A percentile compares a stretch with the other conserved stretches of the same genome.
Conservation (phyloP, 2,888 invertebrate genomes). For the Dascillus cervinus region DNA sequence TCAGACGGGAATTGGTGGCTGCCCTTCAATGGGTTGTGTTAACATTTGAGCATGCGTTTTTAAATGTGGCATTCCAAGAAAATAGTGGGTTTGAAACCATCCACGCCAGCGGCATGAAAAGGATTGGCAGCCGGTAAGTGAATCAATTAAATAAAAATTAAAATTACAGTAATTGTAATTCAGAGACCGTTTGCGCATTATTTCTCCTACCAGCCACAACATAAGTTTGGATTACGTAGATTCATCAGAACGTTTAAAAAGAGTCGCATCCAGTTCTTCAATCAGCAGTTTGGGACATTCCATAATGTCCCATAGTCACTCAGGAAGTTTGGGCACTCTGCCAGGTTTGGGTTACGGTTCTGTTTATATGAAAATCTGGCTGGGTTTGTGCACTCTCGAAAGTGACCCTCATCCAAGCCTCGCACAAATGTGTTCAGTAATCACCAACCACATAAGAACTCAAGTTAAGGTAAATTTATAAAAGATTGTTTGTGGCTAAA, state of each 20-base stretch:
- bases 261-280: constrained; percentile 64
- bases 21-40: constrained; percentile 81
- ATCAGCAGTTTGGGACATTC: constrained; percentile 51
- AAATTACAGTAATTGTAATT: neutral
- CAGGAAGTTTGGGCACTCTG: constrained; percentile 41
- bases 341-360: constrained; percentile 56
- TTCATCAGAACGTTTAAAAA: constrained; percentile 41
- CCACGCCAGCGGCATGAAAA: constrained; percentile 29
- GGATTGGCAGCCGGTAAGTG: constrained; percentile 33
- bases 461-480: constrained; percentile 49
- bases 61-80: constrained; percentile 66
- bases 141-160: no score
- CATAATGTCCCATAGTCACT: constrained; percentile 23
- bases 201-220: constrained; percentile 17
- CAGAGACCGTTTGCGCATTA: constrained; percentile 17
- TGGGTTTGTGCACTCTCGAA: constrained; percentile 66
- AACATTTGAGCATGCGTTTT: constrained; percentile 82
- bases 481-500: neutral
- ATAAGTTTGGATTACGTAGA: constrained; percentile 16
- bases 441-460: constrained; percentile 69
- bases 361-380: constrained; percentile 87
- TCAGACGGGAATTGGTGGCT: constrained; percentile 78
- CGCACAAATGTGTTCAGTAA: constrained; percentile 65
- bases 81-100: constrained; percentile 22
- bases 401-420: constrained; percentile 86